Percentiles rank a stretch among this genome's conserved stretches.
Evolutionary conservation across 2,888 invertebrate genomes (phyloP).

Genomic region (Drosophila sordidula): DNA sequence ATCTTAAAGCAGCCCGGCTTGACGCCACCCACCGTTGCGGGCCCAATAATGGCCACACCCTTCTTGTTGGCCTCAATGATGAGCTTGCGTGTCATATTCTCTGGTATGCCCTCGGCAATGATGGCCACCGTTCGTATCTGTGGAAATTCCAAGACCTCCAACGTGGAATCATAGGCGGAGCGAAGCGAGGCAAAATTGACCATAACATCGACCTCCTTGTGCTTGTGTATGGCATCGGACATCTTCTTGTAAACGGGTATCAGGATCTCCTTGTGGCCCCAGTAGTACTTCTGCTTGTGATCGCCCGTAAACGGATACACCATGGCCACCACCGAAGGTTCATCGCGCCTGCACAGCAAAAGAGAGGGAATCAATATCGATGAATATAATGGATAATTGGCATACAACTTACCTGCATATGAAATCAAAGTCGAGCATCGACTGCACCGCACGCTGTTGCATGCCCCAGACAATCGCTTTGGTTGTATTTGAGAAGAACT

Average conservation of each 20-base stretch:
- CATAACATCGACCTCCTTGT: slow-evolving; percentile 97
- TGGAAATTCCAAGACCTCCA: slow-evolving; percentile 96
- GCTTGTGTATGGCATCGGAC: slow-evolving; percentile 97
- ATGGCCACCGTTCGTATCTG: slow-evolving; percentile 98
- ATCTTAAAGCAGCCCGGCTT: slow-evolving; percentile 99
- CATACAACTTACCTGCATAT: slow-evolving; percentile 84
- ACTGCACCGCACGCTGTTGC: slow-evolving; percentile 97
- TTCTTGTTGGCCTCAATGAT: slow-evolving; percentile 93
- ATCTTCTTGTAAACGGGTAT: slow-evolving; percentile 98
- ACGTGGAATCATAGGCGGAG: slow-evolving; percentile 98
- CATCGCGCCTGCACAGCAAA: slow-evolving; percentile 91
- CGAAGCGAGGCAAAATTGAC: slow-evolving; percentile 99
- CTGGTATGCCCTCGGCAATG: slow-evolving; percentile 99
- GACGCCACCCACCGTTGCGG: slow-evolving; percentile 98
- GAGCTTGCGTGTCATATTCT: slow-evolving; percentile 98
- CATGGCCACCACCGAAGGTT: slow-evolving; percentile 97
- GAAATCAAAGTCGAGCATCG: slow-evolving; percentile 85
- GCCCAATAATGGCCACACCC: slow-evolving; percentile 94
- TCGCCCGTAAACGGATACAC: slow-evolving; percentile 99
- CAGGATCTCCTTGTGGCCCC: slow-evolving; percentile 98
- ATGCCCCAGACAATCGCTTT: slow-evolving; percentile 99
- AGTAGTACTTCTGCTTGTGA: slow-evolving; percentile 99
- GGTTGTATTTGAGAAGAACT: slow-evolving; percentile 93
- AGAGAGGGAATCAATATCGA: background rate
- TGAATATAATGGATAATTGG: background rate